Evolutionary conservation across 2,797 vertebrate genomes (phyloP).

Genomic region (Lemur catta): DNA sequence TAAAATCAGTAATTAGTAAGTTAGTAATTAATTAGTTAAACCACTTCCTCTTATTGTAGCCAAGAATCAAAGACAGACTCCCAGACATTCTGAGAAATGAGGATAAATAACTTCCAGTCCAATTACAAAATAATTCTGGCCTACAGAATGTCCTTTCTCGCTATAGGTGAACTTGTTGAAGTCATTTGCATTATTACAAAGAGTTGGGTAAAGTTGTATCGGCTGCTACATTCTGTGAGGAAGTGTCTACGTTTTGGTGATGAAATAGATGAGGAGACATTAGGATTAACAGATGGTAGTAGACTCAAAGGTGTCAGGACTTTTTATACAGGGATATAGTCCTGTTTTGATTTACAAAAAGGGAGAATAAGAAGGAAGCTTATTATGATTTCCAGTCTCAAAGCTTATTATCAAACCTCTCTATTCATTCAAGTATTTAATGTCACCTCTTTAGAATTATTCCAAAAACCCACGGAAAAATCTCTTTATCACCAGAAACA

Average conservation of each 20-base stretch:
- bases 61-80: not conserved
- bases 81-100: not conserved
- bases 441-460: not conserved
- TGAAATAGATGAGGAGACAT: not conserved
- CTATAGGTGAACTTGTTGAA: not conserved
- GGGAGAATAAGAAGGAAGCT: not conserved
- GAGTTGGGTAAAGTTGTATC: not conserved
- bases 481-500: not conserved
- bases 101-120: not conserved
- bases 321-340: not conserved
- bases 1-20: not conserved
- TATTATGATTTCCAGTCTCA: not conserved
- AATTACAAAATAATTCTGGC: not conserved
- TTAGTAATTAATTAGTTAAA: not conserved
- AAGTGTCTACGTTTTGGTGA: not conserved
- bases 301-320: not conserved
- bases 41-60: not conserved
- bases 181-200: not conserved
- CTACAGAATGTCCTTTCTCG: not conserved
- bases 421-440: not conserved
- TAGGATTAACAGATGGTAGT: not conserved
- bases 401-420: not conserved
- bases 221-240: not conserved
- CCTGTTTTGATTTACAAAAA: not conserved
- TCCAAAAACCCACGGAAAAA: not conserved